phyloP scores from a whole-genome alignment of 1,140 invertebrate species.

The Melitaea cinxia region DNA sequence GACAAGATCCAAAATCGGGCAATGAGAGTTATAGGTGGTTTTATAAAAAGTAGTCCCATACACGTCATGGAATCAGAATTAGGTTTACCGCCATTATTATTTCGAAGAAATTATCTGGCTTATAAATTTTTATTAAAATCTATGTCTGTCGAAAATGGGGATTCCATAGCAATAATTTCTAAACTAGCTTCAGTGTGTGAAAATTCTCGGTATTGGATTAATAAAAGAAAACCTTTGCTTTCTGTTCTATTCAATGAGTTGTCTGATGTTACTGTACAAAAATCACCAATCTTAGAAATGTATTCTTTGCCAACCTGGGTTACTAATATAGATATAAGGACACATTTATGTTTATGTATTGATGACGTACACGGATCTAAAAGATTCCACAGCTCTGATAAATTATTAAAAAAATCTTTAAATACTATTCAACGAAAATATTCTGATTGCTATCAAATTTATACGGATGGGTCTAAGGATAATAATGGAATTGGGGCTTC shows the following conservation, averaged over 20 bases:
- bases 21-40: constrained; percentile 33
- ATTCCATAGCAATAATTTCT: neutral
- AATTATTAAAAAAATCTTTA: constrained; percentile 2
- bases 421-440: neutral
- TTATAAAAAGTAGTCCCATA: constrained; percentile 36
- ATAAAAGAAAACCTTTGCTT: constrained; percentile 4
- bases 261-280: neutral
- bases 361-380: neutral
- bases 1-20: constrained; percentile 39
- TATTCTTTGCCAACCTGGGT: constrained; percentile 8
- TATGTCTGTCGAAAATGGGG: neutral
- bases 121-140: constrained; percentile 5
- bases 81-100: constrained; percentile 25
- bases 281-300: neutral
- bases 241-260: neutral
- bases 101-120: constrained; percentile 33
- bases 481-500: constrained; percentile 2
- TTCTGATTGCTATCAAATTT: constrained; percentile 4
- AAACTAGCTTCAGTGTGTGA: too few species aligned
- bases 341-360: neutral
- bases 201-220: too few species aligned
- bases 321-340: constrained; percentile 5
- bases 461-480: constrained; percentile 4
- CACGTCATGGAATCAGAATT: too few species aligned
- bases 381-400: neutral